Percentiles rank a stretch among this genome's conserved stretches.
These are phyloP conservation scores for Mormyrus iriodes DNA, from an alignment of 2,113 vertebrate species.

Conservation along the genomic window DNA sequence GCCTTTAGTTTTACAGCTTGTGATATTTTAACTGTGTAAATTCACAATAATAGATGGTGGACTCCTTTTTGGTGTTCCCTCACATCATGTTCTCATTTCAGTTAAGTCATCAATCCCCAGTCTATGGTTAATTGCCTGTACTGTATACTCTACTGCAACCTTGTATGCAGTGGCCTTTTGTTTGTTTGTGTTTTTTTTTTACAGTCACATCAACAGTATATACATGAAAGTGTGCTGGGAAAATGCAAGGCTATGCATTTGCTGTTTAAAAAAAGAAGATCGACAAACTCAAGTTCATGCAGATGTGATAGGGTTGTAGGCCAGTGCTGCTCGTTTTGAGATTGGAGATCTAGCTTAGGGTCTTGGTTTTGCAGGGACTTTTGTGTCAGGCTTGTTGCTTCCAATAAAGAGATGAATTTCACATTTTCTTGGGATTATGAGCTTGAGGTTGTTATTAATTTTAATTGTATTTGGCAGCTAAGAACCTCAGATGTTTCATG, in stretches of 20 bases:
- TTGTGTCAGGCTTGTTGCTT: not conserved
- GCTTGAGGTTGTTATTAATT: not conserved
- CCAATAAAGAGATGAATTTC: not conserved
- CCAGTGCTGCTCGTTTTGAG: not conserved
- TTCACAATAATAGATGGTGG: not conserved
- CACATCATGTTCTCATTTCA: not conserved
- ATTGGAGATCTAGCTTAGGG: not conserved
- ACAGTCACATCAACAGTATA: not conserved
- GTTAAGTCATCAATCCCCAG: not conserved
- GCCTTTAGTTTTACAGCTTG: not conserved
- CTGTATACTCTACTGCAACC: not conserved
- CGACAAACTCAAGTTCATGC: not conserved
- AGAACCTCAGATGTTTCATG: not conserved
- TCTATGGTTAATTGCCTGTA: not conserved
- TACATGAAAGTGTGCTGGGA: not conserved
- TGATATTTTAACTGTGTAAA: not conserved
- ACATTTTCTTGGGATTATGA: not conserved
- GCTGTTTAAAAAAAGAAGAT: not conserved
- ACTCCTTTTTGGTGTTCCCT: not conserved
- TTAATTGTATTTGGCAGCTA: not conserved
- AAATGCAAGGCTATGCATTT: not conserved
- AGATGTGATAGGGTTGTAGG: not conserved
- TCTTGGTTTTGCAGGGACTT: not conserved
- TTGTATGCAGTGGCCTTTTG: not conserved
- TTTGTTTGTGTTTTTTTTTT: no score